Evolutionary conservation across 2,113 vertebrate genomes (phyloP).

Genomic region (Podarcis cretensis): DNA sequence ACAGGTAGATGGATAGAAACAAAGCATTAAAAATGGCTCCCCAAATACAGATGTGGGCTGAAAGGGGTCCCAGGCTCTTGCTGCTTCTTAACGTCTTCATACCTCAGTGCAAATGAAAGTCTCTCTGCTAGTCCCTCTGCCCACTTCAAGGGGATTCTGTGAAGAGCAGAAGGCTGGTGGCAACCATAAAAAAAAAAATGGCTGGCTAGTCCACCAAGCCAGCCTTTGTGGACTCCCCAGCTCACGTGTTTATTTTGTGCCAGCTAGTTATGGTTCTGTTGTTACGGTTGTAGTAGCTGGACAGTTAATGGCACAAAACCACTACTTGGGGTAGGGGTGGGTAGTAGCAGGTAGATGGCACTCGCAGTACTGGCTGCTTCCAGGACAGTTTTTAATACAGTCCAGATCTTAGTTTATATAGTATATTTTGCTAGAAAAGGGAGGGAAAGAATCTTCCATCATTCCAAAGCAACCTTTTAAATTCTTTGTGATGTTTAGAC

Average conservation of each 20-base stretch:
- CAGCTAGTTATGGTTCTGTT: neutral
- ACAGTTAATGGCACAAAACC: neutral
- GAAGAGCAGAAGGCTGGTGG: neutral
- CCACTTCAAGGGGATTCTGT: neutral
- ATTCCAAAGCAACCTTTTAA: neutral
- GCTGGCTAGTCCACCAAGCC: neutral
- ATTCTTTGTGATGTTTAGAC: neutral
- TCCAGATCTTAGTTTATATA: neutral
- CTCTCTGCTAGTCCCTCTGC: neutral
- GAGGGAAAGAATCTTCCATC: neutral
- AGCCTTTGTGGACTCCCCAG: neutral
- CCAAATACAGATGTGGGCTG: too few relatives aligned
- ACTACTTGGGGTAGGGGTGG: neutral
- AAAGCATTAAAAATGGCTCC: too few relatives aligned
- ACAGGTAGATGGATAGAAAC: too few relatives aligned
- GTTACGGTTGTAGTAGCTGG: neutral
- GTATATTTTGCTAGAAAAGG: neutral
- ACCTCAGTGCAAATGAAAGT: neutral
- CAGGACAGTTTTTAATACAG: constrained; percentile 1
- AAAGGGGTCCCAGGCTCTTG: neutral
- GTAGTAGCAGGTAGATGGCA: too few relatives aligned
- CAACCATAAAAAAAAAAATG: neutral
- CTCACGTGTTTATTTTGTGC: neutral
- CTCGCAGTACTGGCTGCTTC: neutral
- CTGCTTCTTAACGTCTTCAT: neutral